Base-by-base conservation (phyloP, 2,797 vertebrate genomes). In the Macroramphosus scolopax region DNA sequence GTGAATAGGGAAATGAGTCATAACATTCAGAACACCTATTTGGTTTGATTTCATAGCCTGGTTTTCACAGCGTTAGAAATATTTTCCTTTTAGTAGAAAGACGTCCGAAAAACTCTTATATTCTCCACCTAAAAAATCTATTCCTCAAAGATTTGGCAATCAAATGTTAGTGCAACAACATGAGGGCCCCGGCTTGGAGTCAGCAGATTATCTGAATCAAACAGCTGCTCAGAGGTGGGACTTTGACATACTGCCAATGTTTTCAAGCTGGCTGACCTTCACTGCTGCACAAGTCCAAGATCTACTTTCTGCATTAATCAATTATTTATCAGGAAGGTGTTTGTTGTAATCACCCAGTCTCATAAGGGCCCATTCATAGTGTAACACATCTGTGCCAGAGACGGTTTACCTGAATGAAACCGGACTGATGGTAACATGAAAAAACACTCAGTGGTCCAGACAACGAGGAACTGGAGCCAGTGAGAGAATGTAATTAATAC, bases 231-330 rank as follows among this genome's bases (percentile, higher is more conserved):
- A 31, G 50, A 74, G 57, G 55, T 26, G 14, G 17, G 48, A 31
- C 37, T 41, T 11, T n/a, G 40, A 17, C 10, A 5, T 14, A 7
- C 45, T 45, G 45, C 15, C 46, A 58, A 8, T 39, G 9, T 53
- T 52, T 53, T 36, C 47, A 60, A 2, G 15, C 36, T 58, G 48
- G 55, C 55, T 56, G 71, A 77, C 73, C 66, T 79, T 65, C 72
- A 77, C n/a, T 0, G 6, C 15, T 41, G 40, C 49, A 29, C 34
- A 31, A 46, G 32, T 35, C 49, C 47, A 66, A 44, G 40, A 75
- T 60, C 49, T 41, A 29, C 62, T 64, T 56, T 51, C 51, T 62
- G 64, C 33, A 42, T 62, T 4, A 56, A 74, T 79, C 60, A 73
- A 71, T 72, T 61, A 71, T 79, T 73, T 49, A 73, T 63, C 17